Evolutionary conservation across 2,113 vertebrate genomes (phyloP), one percentile per base, ranked within the genome.

Genomic region (Oryzias celebensis): DNA sequence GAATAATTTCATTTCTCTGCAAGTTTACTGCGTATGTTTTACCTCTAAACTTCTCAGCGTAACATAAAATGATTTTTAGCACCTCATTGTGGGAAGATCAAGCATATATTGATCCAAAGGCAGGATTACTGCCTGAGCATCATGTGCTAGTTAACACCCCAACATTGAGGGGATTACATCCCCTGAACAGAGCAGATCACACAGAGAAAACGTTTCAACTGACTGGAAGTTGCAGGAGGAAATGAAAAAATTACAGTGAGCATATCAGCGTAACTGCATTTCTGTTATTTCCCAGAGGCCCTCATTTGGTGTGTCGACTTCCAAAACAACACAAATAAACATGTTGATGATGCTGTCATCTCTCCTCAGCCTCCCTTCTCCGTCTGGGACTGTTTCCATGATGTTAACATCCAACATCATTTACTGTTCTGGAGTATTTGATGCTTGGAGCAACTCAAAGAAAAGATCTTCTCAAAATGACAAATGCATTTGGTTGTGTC

Each of bases 241-340:
- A 79, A 74, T 77, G 46, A 73, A 70, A 61, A 51, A 65, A 73
- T 79, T 76, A 71, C 55, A 2, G 8, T 50, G 12, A 70, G 47
- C 45, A 26, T 51, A 51, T 75, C 54, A 24, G 36, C 52, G 2
- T 84, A 71, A 84, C 71, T 65, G 17, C 14, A 68, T 68, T 81
- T 46, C 47, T 54, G 52, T 81, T 73, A 70, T 78, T 78, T 81
- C 78, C 78, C 0, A 1, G 68, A 67, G 71, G 46, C 47, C 17
- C 14, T 68, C 4, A 14, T 73, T 73, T 49, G 18, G n/a, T 4
- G 28, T 14, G 4, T 46, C 46, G 62, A 43, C 62, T 73, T 62
- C 62, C 58, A 43, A 13, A 71, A 59, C 44, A 58, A 58, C 28
- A 18, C 17, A 20, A 31, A 17, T 52, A 28, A 62, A n/a, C 47